Percentiles rank a stretch among this genome's conserved stretches.
phyloP scores from a whole-genome alignment of 2,888 invertebrate species.

The Liodrosophila aerea region DNA sequence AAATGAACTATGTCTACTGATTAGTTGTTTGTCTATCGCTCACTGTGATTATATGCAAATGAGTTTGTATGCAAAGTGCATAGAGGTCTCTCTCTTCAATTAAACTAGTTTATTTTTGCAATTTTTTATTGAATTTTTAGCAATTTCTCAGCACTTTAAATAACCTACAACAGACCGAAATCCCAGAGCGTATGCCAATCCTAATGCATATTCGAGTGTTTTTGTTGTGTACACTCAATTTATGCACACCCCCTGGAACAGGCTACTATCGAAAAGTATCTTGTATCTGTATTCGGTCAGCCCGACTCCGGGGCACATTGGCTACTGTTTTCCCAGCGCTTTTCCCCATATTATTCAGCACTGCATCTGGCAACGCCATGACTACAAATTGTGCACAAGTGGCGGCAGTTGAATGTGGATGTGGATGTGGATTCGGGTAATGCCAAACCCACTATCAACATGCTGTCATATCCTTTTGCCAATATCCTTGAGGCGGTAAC shows the following conservation, averaged over 20 bases:
- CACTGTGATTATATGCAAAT: too few relatives aligned
- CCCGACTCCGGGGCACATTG: constrained; percentile 31
- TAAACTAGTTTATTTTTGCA: neutral
- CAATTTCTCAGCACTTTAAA: neutral
- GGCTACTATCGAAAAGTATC: constrained; percentile 18
- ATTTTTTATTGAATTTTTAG: neutral
- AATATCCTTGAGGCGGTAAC: constrained; percentile 60
- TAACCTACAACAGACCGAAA: constrained; percentile 3
- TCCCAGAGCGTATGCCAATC: constrained; percentile 30
- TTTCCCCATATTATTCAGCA: constrained; percentile 4
- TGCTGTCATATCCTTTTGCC: constrained; percentile 69
- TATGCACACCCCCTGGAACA: constrained; percentile 54
- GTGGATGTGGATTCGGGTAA: constrained; percentile 8
- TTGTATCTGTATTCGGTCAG: constrained; percentile 35
- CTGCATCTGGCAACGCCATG: constrained; percentile 35
- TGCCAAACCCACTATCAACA: constrained; percentile 66
- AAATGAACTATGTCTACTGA: neutral
- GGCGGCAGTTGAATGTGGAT: constrained; percentile 32
- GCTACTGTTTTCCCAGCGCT: constrained; percentile 51
- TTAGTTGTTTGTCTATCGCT: too few relatives aligned
- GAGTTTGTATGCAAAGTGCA: too few relatives aligned
- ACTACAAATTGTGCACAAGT: constrained; percentile 54
- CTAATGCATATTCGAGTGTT: constrained; percentile 17
- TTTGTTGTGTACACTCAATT: constrained; percentile 36
- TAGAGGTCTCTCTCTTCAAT: too few relatives aligned